Evolutionary conservation across 2,113 vertebrate species (phyloP), one percentile per base, ranked within the genome.

Genomic region (Lichenostomus cassidix): DNA sequence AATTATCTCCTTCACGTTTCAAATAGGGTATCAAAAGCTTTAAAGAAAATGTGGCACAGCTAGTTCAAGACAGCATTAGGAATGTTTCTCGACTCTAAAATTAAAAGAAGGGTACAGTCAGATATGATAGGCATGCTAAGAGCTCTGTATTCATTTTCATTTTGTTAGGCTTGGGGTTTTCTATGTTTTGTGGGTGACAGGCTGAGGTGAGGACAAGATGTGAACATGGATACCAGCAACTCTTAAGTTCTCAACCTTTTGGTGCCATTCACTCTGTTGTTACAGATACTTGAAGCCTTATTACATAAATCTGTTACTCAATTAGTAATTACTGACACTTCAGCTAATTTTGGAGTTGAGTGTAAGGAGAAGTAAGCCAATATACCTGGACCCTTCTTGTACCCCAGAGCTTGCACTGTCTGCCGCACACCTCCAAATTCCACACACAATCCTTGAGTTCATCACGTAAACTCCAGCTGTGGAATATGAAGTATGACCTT

Each of bases 391-490:
- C 15, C 4, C 5, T 71, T 65, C 7, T 2, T 70, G 17, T 56
- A 16, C 15, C 9, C 17, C 5, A 1, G 49, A 50, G 29, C 8
- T 82, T 71, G 19, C 37, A n/a, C 18, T 58, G 31, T 15, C 31
- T 77, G 53, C 31, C 33, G 6, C 0, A 0, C 27, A 35, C 25
- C 17, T 77, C 15, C n/a, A 86, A 7, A 15, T 29, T 74, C n/a
- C 27, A 29, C 52, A 8, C 31, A 21, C 5, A 53, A 5, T 9
- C 7, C 12, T 3, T 15, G 25, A 50, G 24, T 52, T 10, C 1
- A 0, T 42, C 0, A 0, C 13, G 64, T 78, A 19, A 59, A 15
- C 21, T 55, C 47, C 39, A 75, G 27, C 23, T 50, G 10, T 0
- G 1, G 59, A 52, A 59, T 25, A 19, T 1, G 3, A 74, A n/a